Evolutionary conservation across 2,113 vertebrate species (phyloP), one percentile per base, ranked within the genome.

Genomic region (Pituophis catenifer): DNA sequence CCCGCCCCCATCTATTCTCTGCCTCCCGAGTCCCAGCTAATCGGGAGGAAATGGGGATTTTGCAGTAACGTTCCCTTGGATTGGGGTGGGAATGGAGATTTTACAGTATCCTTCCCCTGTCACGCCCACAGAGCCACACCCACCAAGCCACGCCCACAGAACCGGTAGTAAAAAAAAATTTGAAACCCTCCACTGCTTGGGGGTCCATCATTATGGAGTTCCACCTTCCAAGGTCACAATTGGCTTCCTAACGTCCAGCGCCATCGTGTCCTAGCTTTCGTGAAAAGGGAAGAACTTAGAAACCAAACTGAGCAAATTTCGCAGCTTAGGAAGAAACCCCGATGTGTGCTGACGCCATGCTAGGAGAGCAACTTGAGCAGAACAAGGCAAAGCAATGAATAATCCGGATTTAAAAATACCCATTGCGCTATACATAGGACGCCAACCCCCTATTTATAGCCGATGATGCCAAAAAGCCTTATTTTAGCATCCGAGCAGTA

Each of bases 241-340:
- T 44, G 15, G 9, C 81, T 65, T 94, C 0, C 0, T 81, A 29
- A 89, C 62, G 91, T 57, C 26, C 26, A 29, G 3, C 3, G 1
- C 19, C 19, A 52, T 1, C 0, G 86, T 65, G 86, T 91, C 62
- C 21, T 19, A 86, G 94, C 93, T 94, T 86, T 70, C 0, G 1
- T 88, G 95, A 88, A 95, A 44, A 92, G 50, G 91, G 38, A n/a
- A 57, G 21, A 5, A 96, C 94, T 94, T 92, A 52, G 0, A 24
- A 90, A 95, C 94, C 29, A 96, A 94, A 95, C 91, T 94, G 95
- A 94, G 95, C 88, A 93, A 90, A 95, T 96, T 95, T 24, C 2
- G 96, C 94, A 97, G 95, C 93, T 95, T 91, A 92, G 90, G 88
- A 0, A 0, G 0, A 59, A 90, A 94, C 94, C 94, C 95, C 96